Conservation (phyloP, 64 coral and sea anemone species). For the Astreopora myriophthalma region DNA sequence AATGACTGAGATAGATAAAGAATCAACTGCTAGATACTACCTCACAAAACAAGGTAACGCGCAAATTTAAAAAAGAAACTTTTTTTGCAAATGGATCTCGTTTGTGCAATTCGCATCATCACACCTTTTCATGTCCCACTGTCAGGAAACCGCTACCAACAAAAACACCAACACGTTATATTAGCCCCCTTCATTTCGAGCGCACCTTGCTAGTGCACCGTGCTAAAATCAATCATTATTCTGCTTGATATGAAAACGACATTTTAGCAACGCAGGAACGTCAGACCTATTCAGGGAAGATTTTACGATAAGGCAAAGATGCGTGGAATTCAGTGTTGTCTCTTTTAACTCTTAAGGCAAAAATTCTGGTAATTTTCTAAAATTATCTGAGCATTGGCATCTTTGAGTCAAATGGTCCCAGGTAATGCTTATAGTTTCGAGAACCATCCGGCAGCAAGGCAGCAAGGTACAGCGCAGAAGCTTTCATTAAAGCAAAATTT, state of each 20-base stretch:
- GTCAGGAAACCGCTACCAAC: not conserved
- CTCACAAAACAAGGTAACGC: too few relatives aligned
- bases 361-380: not conserved
- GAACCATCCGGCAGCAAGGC: too few relatives aligned
- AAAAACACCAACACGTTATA: not conserved
- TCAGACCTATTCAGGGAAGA: not conserved
- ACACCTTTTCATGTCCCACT: not conserved
- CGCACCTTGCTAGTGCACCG: not conserved
- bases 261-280: not conserved
- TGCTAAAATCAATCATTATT: not conserved
- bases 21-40: not conserved
- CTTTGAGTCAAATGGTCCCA: not conserved
- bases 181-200: not conserved
- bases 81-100: not conserved
- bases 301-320: not conserved
- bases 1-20: not conserved
- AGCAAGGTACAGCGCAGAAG: too few relatives aligned
- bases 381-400: not conserved
- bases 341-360: not conserved
- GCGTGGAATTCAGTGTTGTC: not conserved
- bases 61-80: not conserved
- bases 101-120: not conserved
- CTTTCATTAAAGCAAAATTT: too few relatives aligned
- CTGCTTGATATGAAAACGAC: not conserved
- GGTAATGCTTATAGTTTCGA: not conserved